phyloP scores from a whole-genome alignment of 2,888 invertebrate species.

The Drosophila algonquin region DNA sequence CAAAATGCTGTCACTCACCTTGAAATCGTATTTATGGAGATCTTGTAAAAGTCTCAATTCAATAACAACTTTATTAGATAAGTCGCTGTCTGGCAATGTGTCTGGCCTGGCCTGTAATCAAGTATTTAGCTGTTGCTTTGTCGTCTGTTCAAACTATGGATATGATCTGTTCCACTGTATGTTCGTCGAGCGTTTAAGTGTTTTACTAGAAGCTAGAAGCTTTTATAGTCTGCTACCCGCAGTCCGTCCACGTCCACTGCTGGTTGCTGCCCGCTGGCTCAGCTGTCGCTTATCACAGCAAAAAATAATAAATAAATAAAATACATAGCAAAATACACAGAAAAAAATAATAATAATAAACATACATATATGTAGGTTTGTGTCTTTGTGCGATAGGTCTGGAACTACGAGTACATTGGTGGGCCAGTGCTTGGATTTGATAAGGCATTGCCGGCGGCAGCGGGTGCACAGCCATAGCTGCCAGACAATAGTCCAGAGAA shows the following conservation, averaged over 20 bases:
- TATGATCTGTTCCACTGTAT: conserved; percentile 35
- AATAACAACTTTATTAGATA: conserved; percentile 46
- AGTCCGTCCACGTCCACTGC: conserved; percentile 3
- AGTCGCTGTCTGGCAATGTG: conserved; percentile 14
- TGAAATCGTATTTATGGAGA: conserved; percentile 50
- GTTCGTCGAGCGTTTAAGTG: conserved; percentile 59
- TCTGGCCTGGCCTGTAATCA: conserved; percentile 15
- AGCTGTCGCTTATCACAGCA: conserved; percentile 56
- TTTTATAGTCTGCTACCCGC: conserved; percentile 61
- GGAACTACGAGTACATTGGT: conserved; percentile 8
- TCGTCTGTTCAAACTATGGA: conserved; percentile 12
- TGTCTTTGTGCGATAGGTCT: conserved; percentile 7
- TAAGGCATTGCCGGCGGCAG: conserved; percentile 46
- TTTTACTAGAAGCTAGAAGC: conserved; percentile 40
- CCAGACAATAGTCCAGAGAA: conserved; percentile 17
- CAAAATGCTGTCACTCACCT: conserved; percentile 49
- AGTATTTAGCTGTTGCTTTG: not conserved
- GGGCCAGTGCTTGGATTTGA: conserved; percentile 20
- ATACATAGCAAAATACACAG: conserved; percentile 51
- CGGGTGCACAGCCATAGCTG: conserved; percentile 28
- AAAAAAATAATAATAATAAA: conserved; percentile 39
- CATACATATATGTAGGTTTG: conserved; percentile 8
- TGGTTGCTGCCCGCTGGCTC: conserved; percentile 21
- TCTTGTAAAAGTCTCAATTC: conserved; percentile 55
- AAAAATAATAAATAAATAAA: conserved; percentile 37